A percentile compares a stretch with the other conserved stretches of the same genome.
phyloP scores from a whole-genome alignment of 2,888 invertebrate species.

The Rapana venosa region DNA sequence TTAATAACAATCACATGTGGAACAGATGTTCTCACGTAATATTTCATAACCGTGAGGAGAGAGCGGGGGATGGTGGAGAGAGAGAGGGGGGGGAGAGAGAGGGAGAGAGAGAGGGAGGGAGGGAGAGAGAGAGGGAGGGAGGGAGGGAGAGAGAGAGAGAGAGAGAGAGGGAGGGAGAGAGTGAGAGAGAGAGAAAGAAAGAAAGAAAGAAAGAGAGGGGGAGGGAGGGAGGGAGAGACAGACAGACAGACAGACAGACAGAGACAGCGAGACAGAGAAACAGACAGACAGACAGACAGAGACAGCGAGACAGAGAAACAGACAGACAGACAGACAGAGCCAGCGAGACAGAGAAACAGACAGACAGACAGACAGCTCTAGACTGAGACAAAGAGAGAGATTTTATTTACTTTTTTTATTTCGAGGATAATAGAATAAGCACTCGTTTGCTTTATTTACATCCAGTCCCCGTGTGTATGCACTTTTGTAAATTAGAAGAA shows the following conservation, averaged over 20 bases:
- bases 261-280: not conserved
- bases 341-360: too few relatives aligned
- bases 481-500: too few relatives aligned
- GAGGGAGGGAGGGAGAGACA: not conserved
- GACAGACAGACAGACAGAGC: conserved; percentile 1
- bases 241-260: not conserved
- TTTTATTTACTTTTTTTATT: too few relatives aligned
- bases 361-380: too few relatives aligned
- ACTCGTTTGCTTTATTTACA: too few relatives aligned
- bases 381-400: too few relatives aligned
- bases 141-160: conserved; percentile 2
- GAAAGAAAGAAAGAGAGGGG: not conserved
- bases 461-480: too few relatives aligned
- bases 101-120: conserved; percentile 33
- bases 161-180: too few relatives aligned
- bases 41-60: not conserved
- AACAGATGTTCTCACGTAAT: too few relatives aligned
- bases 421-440: too few relatives aligned
- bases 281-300: conserved; percentile 3
- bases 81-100: not conserved
- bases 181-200: not conserved
- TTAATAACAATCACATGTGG: too few relatives aligned
- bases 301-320: not conserved
- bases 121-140: conserved; percentile 35
- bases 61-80: not conserved